Conservation (phyloP, 2,113 vertebrate species). For the Sander vitreus region DNA sequence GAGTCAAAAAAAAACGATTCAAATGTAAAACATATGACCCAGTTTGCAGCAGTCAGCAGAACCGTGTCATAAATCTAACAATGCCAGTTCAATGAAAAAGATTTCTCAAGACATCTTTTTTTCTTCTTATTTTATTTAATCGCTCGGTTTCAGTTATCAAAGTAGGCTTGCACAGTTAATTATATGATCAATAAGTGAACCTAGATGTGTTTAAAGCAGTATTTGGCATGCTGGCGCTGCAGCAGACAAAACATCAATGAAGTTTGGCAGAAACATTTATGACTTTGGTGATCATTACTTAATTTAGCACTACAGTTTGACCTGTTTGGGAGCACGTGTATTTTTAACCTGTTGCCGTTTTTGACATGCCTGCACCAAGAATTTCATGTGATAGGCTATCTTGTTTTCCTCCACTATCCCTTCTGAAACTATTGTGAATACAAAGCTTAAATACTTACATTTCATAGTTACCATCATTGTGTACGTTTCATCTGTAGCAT, state of each 20-base stretch:
- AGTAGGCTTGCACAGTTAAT: neutral
- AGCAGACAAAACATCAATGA: neutral
- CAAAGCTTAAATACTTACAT: no score
- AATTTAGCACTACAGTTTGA: neutral
- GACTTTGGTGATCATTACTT: neutral
- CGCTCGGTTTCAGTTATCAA: neutral
- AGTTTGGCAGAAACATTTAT: neutral
- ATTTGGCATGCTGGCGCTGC: no score
- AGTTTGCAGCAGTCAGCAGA: constrained; percentile 7
- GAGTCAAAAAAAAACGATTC: neutral
- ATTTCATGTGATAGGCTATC: no score
- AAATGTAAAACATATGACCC: neutral
- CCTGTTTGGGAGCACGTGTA: no score
- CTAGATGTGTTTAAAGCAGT: neutral
- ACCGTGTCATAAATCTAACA: neutral
- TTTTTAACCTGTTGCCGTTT: no score
- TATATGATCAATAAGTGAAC: neutral
- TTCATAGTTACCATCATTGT: no score
- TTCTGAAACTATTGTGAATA: no score
- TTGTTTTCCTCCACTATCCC: no score
- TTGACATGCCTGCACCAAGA: no score
- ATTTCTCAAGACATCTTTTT: neutral
- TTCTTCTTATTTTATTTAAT: neutral
- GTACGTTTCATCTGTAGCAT: no score
- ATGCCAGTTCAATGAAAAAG: neutral